Percentiles rank a stretch among this genome's conserved stretches.
phyloP scores from a whole-genome alignment of 92 coral and sea anemone genomes.

The Plumapathes pennacea region DNA sequence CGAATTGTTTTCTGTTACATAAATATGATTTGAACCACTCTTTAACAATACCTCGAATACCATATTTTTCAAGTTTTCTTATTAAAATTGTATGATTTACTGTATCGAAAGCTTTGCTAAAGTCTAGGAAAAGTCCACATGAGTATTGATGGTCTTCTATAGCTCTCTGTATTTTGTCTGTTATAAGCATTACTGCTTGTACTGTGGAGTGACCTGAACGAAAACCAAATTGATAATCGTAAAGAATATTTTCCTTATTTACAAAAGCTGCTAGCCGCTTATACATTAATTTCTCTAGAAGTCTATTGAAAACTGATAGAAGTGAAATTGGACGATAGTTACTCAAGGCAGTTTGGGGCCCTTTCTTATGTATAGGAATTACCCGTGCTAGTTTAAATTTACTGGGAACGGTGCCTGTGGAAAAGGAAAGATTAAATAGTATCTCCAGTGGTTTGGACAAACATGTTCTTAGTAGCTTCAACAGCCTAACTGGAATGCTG shows the following conservation, averaged over 20 bases:
- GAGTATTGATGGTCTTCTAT: no score
- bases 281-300: constrained; percentile 18
- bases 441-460: constrained; percentile 15
- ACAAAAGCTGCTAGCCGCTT: constrained; percentile 9
- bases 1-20: no score
- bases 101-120: no score
- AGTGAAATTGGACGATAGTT: constrained; percentile 30
- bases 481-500: constrained; percentile 17
- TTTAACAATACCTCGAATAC: no score
- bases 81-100: no score
- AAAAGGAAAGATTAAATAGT: constrained; percentile 35
- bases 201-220: no score
- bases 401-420: constrained; percentile 31
- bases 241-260: constrained; percentile 14
- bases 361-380: constrained; percentile 21
- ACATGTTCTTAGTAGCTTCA: constrained; percentile 17
- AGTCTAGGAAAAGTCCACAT: no score
- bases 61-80: no score
- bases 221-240: constrained; percentile 32
- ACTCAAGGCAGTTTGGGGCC: constrained; percentile 12
- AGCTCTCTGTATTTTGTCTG: no score
- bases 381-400: constrained; percentile 18
- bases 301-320: constrained; percentile 16
- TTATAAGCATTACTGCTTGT: no score
- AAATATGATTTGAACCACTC: no score